Base-by-base conservation (phyloP, 2,888 invertebrate species). In the Agriopis marginaria region DNA sequence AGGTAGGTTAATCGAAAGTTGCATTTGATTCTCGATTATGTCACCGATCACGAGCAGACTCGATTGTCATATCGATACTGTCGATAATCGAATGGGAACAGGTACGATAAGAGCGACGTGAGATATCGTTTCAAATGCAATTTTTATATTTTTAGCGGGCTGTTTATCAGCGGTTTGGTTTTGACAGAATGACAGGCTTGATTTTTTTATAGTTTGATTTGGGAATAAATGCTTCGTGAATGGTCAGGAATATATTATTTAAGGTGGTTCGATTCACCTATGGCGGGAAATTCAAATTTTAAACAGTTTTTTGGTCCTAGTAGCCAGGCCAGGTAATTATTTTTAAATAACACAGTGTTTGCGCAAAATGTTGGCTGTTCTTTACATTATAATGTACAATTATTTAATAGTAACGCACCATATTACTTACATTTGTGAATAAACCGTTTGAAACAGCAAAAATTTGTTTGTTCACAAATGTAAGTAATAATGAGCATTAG, bases 21-120 rank as follows among this genome's bases (percentile, higher is more conserved):
- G 60, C 32, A 66, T 42, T 60, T 71, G 74, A 73, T 72, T 72
- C 39, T 17, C 40, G 55, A 74, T 55, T 61, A 45, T 63, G 69
- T 73, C 74, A 76, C 54, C 47, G 56, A 73, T 77, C 77, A 73
- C 47, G 47, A 49, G 65, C 77, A 77, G 76, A 71, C 72, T 64
- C 74, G 76, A 74, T 72, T 69, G 72, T 73, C 73, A 71, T 70
- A 72, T 61, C 72, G 74, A 75, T 73, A 54, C 66, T 64, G 58
- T 62, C 66, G 67, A 58, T 71, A 69, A 69, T 73, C 73, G 65
- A 47, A 49, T 63, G 45, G 54, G 40, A 66, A 44, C 74, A 76
- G 76, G 76, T 76, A 70, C 67, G 63, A 69, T 72, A 65, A 56
- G 44, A 53, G 23, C 49, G 69, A 68, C 64, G 66, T 63, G 62